These are phyloP conservation scores for Pteruthius melanotis DNA, from an alignment of 2,113 vertebrate genomes.

Conservation along the genomic window DNA sequence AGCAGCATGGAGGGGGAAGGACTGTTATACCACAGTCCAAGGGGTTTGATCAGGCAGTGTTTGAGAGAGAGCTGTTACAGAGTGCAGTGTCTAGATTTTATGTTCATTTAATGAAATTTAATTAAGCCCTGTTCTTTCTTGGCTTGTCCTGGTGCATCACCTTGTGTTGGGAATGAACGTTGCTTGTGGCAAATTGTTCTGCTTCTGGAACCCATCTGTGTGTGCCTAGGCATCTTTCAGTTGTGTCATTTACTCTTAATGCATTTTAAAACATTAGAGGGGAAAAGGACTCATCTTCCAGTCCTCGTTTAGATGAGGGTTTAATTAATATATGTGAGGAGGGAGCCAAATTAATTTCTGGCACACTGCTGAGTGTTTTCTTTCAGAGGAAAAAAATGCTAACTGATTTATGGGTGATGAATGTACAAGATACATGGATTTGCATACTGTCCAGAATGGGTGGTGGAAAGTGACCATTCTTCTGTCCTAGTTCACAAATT, in stretches of 20 bases:
- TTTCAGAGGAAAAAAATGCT: background rate
- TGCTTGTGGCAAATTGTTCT: background rate
- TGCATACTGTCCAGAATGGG: background rate
- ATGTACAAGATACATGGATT: background rate
- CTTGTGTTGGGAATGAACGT: background rate
- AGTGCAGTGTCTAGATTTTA: background rate
- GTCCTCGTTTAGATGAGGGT: background rate
- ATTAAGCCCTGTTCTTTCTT: background rate
- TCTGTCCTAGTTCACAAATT: background rate
- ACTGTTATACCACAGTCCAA: background rate
- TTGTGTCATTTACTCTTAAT: background rate
- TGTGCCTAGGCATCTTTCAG: background rate
- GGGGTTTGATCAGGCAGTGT: background rate
- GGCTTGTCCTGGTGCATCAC: background rate
- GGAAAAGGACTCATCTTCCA: background rate
- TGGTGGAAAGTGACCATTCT: background rate
- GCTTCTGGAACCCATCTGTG: background rate
- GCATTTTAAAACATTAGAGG: background rate
- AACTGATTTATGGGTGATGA: background rate
- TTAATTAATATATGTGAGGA: background rate
- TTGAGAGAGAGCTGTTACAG: background rate
- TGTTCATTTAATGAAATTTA: background rate
- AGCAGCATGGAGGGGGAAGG: background rate
- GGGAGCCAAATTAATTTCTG: background rate
- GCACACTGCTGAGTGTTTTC: background rate